These are phyloP conservation scores for Oxyscelio sp. DNA, from an alignment of 2,888 invertebrate genomes.

Conservation along the genomic window DNA sequence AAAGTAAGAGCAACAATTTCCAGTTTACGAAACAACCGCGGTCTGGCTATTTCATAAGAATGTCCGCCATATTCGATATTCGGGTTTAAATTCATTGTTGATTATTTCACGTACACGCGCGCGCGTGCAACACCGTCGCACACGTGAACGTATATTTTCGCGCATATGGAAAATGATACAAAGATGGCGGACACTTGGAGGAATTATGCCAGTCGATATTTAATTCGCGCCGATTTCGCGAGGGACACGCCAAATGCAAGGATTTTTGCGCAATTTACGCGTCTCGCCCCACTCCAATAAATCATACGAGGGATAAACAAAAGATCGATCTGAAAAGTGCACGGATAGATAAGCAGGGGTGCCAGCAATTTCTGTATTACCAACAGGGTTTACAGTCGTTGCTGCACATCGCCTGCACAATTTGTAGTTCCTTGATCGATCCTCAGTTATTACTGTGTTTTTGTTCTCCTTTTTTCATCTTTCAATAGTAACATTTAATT, in stretches of 20 bases:
- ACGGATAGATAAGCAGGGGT: not conserved
- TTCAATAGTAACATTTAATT: no score
- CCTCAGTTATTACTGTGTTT: no score
- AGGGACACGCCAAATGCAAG: conserved; percentile 24
- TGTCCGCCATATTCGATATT: conserved; percentile 71
- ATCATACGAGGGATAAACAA: not conserved
- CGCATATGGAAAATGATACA: conserved; percentile 68
- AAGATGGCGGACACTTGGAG: conserved; percentile 64
- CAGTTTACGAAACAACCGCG: no score
- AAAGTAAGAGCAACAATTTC: no score
- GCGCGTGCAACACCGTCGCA: conserved; percentile 43
- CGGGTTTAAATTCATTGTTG: conserved; percentile 65
- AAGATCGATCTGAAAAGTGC: conserved; percentile 1
- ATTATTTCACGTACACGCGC: conserved; percentile 55
- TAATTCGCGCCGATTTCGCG: conserved; percentile 41
- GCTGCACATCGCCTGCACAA: no score
- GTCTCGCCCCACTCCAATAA: not conserved
- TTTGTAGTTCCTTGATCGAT: no score
- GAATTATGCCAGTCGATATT: conserved; percentile 66
- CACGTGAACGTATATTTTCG: conserved; percentile 58
- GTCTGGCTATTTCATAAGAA: conserved; percentile 30
- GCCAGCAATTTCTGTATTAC: no score
- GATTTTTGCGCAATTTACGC: no score
- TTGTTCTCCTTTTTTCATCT: no score
- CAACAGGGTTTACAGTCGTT: no score